Evolutionary conservation across 1,140 invertebrate species (phyloP).

Genomic region (Trichomalopsis sarcophagae): DNA sequence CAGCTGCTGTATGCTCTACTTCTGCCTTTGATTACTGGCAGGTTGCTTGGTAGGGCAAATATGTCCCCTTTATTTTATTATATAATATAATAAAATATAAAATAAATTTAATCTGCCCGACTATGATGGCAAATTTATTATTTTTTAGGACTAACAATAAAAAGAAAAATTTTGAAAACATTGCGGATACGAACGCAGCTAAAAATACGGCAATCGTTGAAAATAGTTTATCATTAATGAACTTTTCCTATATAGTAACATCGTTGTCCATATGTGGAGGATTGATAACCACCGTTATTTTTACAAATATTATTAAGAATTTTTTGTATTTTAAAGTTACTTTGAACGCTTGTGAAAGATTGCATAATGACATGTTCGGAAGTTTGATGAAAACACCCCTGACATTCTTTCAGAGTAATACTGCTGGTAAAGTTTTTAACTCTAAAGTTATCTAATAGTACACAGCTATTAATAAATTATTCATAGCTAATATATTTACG

Average conservation of each 20-base stretch:
- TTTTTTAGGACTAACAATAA: too few species aligned
- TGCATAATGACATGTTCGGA: conserved; percentile 82
- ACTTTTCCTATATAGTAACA: background rate
- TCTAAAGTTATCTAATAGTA: background rate
- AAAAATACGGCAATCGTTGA: background rate
- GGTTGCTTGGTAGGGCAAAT: conserved; percentile 67
- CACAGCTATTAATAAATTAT: background rate
- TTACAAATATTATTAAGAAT: conserved; percentile 71
- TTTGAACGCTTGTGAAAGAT: conserved; percentile 79
- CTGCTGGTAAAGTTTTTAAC: conserved; percentile 72
- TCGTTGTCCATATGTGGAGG: conserved; percentile 56
- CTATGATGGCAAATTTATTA: too few species aligned
- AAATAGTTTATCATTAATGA: background rate
- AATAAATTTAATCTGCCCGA: too few species aligned
- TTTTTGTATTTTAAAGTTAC: conserved; percentile 75
- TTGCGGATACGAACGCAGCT: too few species aligned
- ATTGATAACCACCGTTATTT: conserved; percentile 68
- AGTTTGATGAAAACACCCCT: conserved; percentile 79
- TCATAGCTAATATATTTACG: too few species aligned
- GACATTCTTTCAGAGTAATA: conserved; percentile 82
- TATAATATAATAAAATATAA: too few species aligned
- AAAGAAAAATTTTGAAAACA: too few species aligned
- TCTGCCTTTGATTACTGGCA: conserved; percentile 79
- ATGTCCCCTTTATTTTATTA: too few species aligned
- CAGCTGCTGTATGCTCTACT: conserved; percentile 72